Conservation (phyloP, 1,140 invertebrate species). For the Pantala flavescens region DNA sequence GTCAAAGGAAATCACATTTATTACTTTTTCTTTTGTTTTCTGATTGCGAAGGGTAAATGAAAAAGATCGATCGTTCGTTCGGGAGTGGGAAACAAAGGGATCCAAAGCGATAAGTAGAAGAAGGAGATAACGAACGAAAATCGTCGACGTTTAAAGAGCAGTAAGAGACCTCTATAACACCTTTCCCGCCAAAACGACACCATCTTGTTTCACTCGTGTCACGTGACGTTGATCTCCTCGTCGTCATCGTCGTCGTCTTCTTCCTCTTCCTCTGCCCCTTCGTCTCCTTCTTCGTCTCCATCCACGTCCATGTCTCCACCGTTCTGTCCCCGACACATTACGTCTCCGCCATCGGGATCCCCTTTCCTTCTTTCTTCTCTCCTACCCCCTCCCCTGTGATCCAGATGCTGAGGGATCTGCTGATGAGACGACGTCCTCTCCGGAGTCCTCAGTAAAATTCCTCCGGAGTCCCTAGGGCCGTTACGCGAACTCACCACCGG, state of each 20-base stretch:
- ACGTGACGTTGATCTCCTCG: slow-evolving; percentile 13
- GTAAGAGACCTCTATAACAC: neutral
- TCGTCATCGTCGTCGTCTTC: neutral
- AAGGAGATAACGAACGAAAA: neutral
- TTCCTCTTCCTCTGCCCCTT: neutral
- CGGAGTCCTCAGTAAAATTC: no score
- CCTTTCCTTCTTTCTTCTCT: neutral
- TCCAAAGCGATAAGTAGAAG: neutral
- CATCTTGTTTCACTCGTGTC: neutral
- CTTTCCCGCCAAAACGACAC: neutral
- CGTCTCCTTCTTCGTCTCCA: neutral
- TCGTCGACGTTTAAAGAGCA: neutral
- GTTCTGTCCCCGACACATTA: no score
- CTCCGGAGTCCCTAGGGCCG: neutral
- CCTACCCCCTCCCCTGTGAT: neutral
- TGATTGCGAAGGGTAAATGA: neutral
- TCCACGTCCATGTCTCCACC: neutral
- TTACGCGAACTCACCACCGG: slow-evolving; percentile 33
- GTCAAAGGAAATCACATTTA: no score
- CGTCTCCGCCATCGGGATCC: neutral
- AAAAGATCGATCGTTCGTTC: neutral
- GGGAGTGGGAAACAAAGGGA: neutral
- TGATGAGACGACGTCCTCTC: neutral
- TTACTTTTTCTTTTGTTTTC: no score
- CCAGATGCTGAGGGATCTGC: neutral